Conservation (phyloP, 1,140 invertebrate species). For the Arion vulgaris region DNA sequence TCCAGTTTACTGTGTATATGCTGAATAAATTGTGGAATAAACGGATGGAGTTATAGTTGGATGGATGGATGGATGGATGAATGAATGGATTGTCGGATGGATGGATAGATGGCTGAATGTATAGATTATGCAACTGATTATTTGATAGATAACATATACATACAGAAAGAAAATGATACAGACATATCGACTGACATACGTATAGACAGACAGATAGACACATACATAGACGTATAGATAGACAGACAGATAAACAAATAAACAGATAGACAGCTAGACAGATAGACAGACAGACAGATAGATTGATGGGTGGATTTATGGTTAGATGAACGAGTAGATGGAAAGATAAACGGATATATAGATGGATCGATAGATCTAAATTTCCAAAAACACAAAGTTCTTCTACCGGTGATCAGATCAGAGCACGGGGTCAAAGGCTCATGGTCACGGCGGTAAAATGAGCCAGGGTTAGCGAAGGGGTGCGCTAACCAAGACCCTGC, state of each 20-base stretch:
- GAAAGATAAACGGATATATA: background rate
- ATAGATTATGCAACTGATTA: background rate
- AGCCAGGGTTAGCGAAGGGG: too few species aligned
- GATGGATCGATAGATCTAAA: background rate
- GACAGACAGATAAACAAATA: background rate
- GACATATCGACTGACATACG: background rate
- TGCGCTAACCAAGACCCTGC: too few species aligned
- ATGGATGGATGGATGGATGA: background rate
- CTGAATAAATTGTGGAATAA: background rate
- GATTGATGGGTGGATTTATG: background rate
- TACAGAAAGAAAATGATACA: background rate
- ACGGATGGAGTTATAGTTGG: background rate
- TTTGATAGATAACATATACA: background rate
- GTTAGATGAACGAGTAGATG: background rate
- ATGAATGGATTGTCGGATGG: background rate
- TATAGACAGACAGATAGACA: background rate
- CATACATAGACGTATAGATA: background rate
- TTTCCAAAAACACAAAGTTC: too few species aligned
- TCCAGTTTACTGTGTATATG: constrained; percentile 4
- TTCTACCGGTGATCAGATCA: too few species aligned
- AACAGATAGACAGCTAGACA: background rate
- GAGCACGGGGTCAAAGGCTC: too few species aligned
- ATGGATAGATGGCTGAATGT: background rate
- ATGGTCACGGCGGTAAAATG: too few species aligned
- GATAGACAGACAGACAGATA: background rate